These are phyloP conservation scores for Agrotis puta DNA, from an alignment of 2,888 invertebrate species.

Conservation along the genomic window DNA sequence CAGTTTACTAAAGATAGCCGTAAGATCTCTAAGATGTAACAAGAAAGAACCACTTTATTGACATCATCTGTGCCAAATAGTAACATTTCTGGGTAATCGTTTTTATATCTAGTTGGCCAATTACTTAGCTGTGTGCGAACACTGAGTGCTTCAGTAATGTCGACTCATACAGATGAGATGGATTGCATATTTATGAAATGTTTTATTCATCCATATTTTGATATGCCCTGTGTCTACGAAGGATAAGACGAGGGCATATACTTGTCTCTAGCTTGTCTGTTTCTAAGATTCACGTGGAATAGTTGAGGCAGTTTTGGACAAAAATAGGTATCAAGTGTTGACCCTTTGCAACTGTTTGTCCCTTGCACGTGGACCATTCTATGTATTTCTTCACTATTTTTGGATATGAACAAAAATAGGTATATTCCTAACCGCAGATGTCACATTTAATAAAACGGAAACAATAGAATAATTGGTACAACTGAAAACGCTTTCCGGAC, in stretches of 20 bases:
- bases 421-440: background rate
- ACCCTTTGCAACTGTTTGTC: background rate
- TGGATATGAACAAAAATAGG: background rate
- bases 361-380: slow-evolving; percentile 5
- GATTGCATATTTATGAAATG: slow-evolving; percentile 74
- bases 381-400: background rate
- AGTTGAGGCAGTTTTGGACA: slow-evolving; percentile 14
- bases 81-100: slow-evolving; percentile 50
- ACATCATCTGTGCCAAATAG: slow-evolving; percentile 36
- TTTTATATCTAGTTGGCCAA: slow-evolving; percentile 55
- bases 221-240: slow-evolving; percentile 63
- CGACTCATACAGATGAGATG: slow-evolving; percentile 71
- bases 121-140: slow-evolving; percentile 59
- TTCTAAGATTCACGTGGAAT: slow-evolving; percentile 14
- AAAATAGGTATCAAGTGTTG: background rate
- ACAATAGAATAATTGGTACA: slow-evolving; percentile 29
- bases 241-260: slow-evolving; percentile 47
- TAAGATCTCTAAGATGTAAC: slow-evolving; percentile 1
- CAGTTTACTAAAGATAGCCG: background rate
- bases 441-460: slow-evolving; percentile 37
- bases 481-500: slow-evolving; percentile 15
- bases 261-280: slow-evolving; percentile 35
- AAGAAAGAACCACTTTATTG: slow-evolving; percentile 37
- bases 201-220: slow-evolving; percentile 73
- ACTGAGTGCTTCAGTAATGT: slow-evolving; percentile 67